Percentiles rank a stretch among this genome's conserved stretches.
phyloP scores from a whole-genome alignment of 1,140 invertebrate species.

The Tetramorium simillimum region DNA sequence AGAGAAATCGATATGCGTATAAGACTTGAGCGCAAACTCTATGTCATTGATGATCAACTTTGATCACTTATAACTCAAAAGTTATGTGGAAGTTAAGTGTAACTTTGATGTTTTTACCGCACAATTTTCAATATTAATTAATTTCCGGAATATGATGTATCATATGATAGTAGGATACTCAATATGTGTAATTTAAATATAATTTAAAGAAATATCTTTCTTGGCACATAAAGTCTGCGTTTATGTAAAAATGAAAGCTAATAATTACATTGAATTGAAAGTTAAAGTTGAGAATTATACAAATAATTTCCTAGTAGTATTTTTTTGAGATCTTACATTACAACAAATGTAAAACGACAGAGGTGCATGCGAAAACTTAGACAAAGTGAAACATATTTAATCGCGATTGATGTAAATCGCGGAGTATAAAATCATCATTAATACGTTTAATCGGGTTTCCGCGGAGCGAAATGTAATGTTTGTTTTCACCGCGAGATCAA shows the following conservation, averaged over 20 bases:
- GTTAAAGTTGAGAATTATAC: background rate
- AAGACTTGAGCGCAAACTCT: background rate
- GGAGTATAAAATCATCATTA: constrained; percentile 53
- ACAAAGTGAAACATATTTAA: constrained; percentile 25
- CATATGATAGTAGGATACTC: background rate
- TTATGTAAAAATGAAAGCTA: constrained; percentile 1
- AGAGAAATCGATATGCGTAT: background rate
- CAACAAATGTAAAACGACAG: background rate
- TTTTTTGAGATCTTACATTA: background rate
- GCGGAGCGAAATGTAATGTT: constrained; percentile 47
- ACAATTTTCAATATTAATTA: background rate
- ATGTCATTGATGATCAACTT: background rate
- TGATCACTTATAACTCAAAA: constrained; percentile 3
- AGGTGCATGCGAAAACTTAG: background rate
- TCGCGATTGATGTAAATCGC: constrained; percentile 45
- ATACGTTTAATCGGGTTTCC: constrained; percentile 56
- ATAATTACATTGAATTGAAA: constrained; percentile 7
- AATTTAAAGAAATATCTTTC: background rate
- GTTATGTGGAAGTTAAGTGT: background rate
- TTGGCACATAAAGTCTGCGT: background rate
- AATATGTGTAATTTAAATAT: background rate
- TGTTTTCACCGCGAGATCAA: constrained; percentile 47
- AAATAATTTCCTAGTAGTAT: background rate
- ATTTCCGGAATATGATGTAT: background rate
- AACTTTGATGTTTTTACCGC: background rate